These are phyloP conservation scores for Lepidurus packardi DNA, from an alignment of 1,140 invertebrate genomes.

Conservation along the genomic window DNA sequence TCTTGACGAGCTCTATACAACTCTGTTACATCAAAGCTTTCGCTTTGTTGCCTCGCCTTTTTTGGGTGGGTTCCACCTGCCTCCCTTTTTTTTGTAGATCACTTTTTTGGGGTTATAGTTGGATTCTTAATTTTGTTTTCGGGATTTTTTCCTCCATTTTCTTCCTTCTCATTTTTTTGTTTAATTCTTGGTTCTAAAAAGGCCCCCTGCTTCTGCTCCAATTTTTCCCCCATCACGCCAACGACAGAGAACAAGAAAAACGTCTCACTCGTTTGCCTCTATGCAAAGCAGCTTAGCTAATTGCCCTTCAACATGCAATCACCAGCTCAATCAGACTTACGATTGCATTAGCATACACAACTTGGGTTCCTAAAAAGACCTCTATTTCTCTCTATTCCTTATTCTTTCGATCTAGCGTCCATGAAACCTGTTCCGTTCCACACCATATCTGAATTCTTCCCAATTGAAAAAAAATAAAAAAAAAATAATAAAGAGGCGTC, in stretches of 20 bases:
- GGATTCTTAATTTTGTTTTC: conserved; percentile 9
- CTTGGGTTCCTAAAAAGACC: background rate
- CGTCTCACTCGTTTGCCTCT: conserved; percentile 18
- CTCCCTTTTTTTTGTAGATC: background rate
- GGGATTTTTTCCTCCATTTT: background rate
- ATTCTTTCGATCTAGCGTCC: background rate
- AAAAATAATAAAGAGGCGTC: background rate
- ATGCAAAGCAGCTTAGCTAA: conserved; percentile 21
- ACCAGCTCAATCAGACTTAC: conserved; percentile 21
- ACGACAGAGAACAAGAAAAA: conserved; percentile 19
- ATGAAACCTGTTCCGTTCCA: background rate
- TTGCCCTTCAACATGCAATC: conserved; percentile 18
- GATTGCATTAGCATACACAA: conserved; percentile 19
- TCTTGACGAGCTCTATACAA: conserved; percentile 4
- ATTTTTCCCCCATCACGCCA: conserved; percentile 21
- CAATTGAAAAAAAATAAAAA: background rate
- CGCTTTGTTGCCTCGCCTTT: background rate
- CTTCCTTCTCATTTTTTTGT: background rate
- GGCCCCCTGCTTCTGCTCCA: conserved; percentile 20
- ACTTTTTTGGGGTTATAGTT: conserved; percentile 3
- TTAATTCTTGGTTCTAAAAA: too few relatives aligned
- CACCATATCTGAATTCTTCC: background rate
- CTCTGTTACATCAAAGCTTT: background rate
- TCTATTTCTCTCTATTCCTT: too few relatives aligned
- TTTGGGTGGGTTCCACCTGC: background rate